Conservation (phyloP, 2,113 vertebrate species). For the Albula goreensis region DNA sequence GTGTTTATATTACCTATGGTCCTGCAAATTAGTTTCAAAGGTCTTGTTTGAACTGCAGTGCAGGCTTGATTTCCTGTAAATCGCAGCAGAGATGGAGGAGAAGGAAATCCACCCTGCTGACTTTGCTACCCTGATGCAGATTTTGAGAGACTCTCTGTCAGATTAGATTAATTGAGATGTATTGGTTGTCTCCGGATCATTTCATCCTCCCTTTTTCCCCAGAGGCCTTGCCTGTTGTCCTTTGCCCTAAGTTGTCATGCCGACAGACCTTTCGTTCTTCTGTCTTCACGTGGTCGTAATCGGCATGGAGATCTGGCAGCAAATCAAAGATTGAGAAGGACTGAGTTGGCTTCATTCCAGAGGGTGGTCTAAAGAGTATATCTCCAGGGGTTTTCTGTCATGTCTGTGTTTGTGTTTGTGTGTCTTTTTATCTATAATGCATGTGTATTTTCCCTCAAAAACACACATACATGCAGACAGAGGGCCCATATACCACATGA, state of each 20-base stretch:
- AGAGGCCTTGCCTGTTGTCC: not conserved
- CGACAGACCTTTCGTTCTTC: not conserved
- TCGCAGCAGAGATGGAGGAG: not conserved
- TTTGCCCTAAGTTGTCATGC: slow-evolving; percentile 7
- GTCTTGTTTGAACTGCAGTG: not conserved
- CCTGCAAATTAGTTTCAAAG: not conserved
- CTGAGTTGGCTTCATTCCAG: not conserved
- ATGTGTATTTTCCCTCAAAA: not conserved
- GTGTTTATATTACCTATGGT: not conserved
- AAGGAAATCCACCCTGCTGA: not conserved
- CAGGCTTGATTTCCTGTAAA: not conserved
- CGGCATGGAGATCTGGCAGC: not conserved
- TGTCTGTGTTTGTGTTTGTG: slow-evolving; percentile 5
- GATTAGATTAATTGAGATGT: slow-evolving; percentile 11
- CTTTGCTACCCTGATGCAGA: not conserved
- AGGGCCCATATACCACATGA: not conserved
- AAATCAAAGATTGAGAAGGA: not conserved
- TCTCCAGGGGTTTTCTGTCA: not conserved
- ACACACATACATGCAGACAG: not conserved
- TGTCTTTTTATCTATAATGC: not conserved
- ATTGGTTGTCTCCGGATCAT: slow-evolving; percentile 10
- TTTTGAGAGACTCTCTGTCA: not conserved
- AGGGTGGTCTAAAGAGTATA: not conserved
- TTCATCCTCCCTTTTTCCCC: not conserved
- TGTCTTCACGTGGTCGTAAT: not conserved